These are phyloP conservation scores for Ladona fulva DNA, from an alignment of 1,140 invertebrate genomes.

Conservation along the genomic window DNA sequence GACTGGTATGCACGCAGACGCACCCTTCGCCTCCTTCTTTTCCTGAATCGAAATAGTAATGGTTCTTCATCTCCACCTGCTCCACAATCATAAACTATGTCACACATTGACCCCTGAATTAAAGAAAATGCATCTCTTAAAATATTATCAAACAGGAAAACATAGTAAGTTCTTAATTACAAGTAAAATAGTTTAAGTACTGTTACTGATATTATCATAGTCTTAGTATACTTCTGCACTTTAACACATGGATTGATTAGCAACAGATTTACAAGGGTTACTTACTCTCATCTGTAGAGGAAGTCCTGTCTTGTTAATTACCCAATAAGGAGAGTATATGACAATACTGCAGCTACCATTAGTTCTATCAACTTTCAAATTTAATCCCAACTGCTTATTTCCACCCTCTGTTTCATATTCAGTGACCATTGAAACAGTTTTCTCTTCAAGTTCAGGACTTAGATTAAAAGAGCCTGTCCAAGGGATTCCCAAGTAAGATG, in stretches of 20 bases:
- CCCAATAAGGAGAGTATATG: constrained; percentile 80
- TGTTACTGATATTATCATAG: no score
- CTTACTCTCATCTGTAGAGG: constrained; percentile 66
- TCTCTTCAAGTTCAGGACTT: constrained; percentile 56
- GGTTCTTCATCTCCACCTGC: constrained; percentile 50
- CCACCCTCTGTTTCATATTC: constrained; percentile 54
- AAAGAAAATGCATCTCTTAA: constrained; percentile 12
- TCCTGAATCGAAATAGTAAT: constrained; percentile 59
- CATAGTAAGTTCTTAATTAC: no score
- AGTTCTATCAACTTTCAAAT: constrained; percentile 51
- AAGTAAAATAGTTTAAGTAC: no score
- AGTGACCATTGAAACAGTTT: constrained; percentile 54
- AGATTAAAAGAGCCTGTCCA: constrained; percentile 63
- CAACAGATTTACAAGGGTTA: neutral
- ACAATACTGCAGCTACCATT: constrained; percentile 49
- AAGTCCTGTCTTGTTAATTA: constrained; percentile 79
- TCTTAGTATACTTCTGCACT: no score
- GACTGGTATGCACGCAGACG: constrained; percentile 59
- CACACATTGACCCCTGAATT: constrained; percentile 52
- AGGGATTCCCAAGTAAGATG: constrained; percentile 53
- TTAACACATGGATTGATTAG: no score
- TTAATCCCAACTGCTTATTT: constrained; percentile 55
- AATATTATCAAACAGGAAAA: no score
- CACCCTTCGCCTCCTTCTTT: constrained; percentile 49
- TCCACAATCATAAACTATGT: constrained; percentile 47